Conservation (phyloP, 2,797 vertebrate species). For the Paramormyrops hopkinsi region DNA sequence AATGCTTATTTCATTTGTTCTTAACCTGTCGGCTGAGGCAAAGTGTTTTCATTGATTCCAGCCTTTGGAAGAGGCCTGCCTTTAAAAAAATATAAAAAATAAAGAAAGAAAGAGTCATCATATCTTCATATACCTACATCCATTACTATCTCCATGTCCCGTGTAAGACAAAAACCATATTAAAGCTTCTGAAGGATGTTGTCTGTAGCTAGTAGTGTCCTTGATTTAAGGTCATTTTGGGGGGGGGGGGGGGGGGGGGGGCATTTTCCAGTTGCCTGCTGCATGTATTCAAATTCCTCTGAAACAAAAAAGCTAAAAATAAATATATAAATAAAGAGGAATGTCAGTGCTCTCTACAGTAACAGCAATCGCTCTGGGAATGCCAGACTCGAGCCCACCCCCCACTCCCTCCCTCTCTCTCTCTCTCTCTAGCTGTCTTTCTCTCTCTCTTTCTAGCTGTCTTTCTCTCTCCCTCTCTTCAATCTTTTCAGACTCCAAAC, state of each 20-base stretch:
- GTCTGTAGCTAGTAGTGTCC: conserved; percentile 35
- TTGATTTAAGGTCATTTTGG: conserved; percentile 40
- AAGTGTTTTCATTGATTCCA: conserved; percentile 24
- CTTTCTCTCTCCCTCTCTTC: neutral
- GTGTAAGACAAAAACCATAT: conserved; percentile 24
- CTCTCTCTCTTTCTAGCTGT: neutral
- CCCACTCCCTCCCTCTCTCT: neutral
- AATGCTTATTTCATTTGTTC: neutral
- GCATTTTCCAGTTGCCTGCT: conserved; percentile 12
- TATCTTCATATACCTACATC: conserved; percentile 16
- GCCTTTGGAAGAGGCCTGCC: neutral
- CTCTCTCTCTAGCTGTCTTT: neutral
- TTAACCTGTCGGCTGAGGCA: neutral
- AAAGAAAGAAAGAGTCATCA: neutral
- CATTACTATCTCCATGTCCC: conserved; percentile 21
- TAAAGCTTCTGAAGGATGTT: neutral
- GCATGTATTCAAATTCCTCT: conserved; percentile 19
- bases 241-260: neutral
- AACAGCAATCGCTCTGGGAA: conserved; percentile 18
- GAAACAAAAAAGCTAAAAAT: conserved; percentile 21
- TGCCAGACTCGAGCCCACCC: conserved; percentile 2
- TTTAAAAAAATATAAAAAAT: neutral
- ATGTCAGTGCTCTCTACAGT: conserved; percentile 10
- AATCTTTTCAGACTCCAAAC: neutral
- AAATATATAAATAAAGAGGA: conserved; percentile 23